Percentiles rank a stretch among this genome's conserved stretches.
phyloP scores from a whole-genome alignment of 2,888 invertebrate species.

The Acleris emargana region DNA sequence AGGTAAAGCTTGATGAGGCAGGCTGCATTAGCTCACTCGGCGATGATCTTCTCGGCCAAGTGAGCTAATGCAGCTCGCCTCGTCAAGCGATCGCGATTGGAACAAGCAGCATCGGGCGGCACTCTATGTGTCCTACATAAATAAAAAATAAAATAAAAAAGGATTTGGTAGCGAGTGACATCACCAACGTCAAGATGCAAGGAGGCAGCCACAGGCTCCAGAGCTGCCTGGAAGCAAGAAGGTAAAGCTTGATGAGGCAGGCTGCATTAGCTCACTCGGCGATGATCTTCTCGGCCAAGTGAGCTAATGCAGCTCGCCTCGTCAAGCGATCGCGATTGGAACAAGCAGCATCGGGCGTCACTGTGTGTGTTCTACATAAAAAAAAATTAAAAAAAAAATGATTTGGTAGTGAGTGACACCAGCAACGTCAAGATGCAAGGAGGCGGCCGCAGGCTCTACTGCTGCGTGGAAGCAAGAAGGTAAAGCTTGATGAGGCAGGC shows the following conservation, averaged over 20 bases:
- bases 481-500: slow-evolving; percentile 87
- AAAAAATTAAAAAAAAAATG: no score
- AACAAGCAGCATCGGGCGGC: slow-evolving; percentile 78
- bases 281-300: slow-evolving; percentile 75
- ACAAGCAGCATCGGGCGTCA: slow-evolving; percentile 76
- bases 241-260: slow-evolving; percentile 87
- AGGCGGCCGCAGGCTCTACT: slow-evolving; percentile 72
- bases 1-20: slow-evolving; percentile 86
- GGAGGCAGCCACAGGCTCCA: slow-evolving; percentile 66
- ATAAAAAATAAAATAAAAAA: no score
- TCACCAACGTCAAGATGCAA: no score
- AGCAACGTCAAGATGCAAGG: no score
- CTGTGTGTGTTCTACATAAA: no score
- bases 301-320: slow-evolving; percentile 46
- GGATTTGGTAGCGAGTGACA: no score
- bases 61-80: slow-evolving; percentile 55
- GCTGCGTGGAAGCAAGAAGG: slow-evolving; percentile 81
- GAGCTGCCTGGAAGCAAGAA: slow-evolving; percentile 82
- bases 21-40: slow-evolving; percentile 63
- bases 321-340: slow-evolving; percentile 83
- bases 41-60: slow-evolving; percentile 70
- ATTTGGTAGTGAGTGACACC: no score
- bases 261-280: slow-evolving; percentile 58
- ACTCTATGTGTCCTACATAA: no score
- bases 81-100: slow-evolving; percentile 82